These are phyloP conservation scores for Vidua macroura DNA, from an alignment of 2,113 vertebrate species.

Conservation along the genomic window DNA sequence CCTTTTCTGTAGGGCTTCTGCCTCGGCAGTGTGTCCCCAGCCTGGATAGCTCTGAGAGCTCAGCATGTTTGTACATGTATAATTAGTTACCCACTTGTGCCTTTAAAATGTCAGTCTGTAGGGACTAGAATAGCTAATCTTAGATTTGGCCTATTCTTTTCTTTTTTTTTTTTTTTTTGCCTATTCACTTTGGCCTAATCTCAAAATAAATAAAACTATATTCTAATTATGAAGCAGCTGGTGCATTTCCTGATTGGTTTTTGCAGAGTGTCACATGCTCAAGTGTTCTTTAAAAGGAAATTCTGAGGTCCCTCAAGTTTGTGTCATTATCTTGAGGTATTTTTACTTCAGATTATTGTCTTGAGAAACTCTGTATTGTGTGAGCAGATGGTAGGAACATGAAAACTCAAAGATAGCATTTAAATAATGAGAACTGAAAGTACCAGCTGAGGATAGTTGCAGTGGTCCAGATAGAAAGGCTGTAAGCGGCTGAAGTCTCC, in stretches of 20 bases:
- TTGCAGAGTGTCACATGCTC: background rate
- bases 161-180: background rate
- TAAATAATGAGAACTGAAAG: constrained; percentile 80
- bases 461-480: background rate
- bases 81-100: background rate
- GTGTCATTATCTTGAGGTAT: background rate
- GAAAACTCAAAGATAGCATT: constrained; percentile 78
- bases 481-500: background rate
- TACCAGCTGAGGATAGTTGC: constrained; percentile 62
- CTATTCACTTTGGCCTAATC: background rate
- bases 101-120: background rate
- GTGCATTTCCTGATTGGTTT: constrained; percentile 53
- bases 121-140: background rate
- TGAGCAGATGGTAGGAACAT: constrained; percentile 74
- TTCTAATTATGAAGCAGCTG: background rate
- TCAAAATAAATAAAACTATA: background rate
- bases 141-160: background rate
- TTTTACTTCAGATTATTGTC: background rate
- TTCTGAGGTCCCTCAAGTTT: background rate
- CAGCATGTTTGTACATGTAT: background rate
- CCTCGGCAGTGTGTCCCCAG: background rate
- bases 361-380: constrained; percentile 40
- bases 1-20: background rate
- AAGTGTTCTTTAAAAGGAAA: constrained; percentile 68
- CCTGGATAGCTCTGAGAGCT: background rate